Evolutionary conservation across 2,888 invertebrate genomes (phyloP).

Genomic region (Melitaea athalia): DNA sequence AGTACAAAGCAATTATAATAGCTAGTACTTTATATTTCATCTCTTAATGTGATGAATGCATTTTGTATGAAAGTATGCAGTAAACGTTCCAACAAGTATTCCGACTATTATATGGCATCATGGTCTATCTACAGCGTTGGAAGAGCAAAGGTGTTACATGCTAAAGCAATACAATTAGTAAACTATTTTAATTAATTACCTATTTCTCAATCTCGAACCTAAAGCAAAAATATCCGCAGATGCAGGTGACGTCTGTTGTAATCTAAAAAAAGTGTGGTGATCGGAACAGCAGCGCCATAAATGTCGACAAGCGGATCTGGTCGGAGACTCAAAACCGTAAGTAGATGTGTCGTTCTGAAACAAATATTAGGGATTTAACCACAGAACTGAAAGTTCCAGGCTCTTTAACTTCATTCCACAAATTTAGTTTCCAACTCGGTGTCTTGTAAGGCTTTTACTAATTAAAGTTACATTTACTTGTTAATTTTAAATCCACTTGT

Average conservation of each 20-base stretch:
- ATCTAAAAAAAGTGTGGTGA: conserved; percentile 95
- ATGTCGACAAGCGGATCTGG: conserved; percentile 95
- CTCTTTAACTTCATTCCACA: conserved; percentile 31
- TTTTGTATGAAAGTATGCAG: too few species aligned
- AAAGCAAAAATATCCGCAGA: conserved; percentile 89
- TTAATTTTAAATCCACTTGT: conserved; percentile 30
- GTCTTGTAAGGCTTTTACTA: conserved; percentile 28
- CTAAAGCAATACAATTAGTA: background rate
- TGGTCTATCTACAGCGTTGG: too few species aligned
- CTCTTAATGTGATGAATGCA: background rate
- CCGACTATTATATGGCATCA: too few species aligned
- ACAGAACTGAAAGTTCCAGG: conserved; percentile 28
- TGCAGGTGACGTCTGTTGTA: conserved; percentile 90
- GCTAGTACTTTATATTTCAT: background rate
- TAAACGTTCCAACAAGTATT: too few species aligned
- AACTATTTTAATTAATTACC: conserved; percentile 67
- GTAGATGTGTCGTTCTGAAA: conserved; percentile 95
- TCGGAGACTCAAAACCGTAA: conserved; percentile 97
- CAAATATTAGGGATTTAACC: conserved; percentile 30
- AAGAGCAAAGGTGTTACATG: too few species aligned
- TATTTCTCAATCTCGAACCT: conserved; percentile 90
- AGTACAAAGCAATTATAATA: background rate
- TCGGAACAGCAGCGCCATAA: conserved; percentile 98
- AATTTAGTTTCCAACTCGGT: conserved; percentile 32
- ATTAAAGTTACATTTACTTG: conserved; percentile 36